These are phyloP conservation scores for Argopecten irradians DNA, from an alignment of 1,140 invertebrate species.

Conservation along the genomic window DNA sequence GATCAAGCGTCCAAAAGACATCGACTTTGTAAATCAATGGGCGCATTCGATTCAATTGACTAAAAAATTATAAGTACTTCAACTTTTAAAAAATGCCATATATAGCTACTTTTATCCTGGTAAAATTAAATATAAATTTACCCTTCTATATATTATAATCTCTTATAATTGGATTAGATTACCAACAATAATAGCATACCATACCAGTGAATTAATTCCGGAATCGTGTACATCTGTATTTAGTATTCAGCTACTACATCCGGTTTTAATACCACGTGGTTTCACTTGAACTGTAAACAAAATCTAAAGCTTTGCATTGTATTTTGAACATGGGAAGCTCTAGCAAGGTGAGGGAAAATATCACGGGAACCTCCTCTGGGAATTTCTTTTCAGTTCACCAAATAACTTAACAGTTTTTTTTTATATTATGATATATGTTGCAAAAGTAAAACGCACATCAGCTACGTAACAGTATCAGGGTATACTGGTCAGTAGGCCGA, in stretches of 20 bases:
- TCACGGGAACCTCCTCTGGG: too few species aligned
- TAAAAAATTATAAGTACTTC: not conserved
- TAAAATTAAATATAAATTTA: too few species aligned
- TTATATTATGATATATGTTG: too few species aligned
- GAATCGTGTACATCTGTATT: not conserved
- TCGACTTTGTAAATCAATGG: not conserved
- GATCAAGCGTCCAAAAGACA: not conserved
- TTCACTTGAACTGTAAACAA: not conserved
- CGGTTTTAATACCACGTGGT: not conserved
- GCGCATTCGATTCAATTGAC: not conserved
- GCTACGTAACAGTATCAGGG: too few species aligned
- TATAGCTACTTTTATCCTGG: too few species aligned
- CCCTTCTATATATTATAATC: too few species aligned
- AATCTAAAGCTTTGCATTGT: not conserved
- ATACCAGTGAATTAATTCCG: not conserved
- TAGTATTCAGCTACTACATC: not conserved
- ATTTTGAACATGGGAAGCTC: not conserved
- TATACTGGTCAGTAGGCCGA: too few species aligned
- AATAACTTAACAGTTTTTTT: too few species aligned
- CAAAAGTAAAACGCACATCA: too few species aligned
- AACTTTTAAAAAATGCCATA: too few species aligned
- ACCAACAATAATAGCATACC: not conserved
- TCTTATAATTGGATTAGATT: too few species aligned
- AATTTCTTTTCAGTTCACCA: too few species aligned
- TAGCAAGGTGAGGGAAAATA: not conserved